Evolutionary conservation across 2,888 invertebrate species (phyloP), one percentile per base, ranked within the genome.

Genomic region (Acanthosepion pharaonis): DNA sequence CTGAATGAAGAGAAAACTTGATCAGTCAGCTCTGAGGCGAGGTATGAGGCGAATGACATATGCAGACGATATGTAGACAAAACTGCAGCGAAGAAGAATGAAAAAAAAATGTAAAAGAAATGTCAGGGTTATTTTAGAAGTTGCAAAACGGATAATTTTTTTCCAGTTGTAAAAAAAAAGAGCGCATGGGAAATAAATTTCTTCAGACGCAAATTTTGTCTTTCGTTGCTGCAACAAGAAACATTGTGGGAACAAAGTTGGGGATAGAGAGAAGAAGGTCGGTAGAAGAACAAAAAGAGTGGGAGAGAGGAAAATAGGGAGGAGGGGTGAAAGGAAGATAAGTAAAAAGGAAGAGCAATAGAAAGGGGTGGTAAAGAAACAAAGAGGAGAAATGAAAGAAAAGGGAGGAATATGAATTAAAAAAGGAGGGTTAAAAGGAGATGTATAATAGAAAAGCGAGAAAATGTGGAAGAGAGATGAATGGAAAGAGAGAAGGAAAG

Each of bases 21-120:
- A 78, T 33, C 78, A 78, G n/a, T 78, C 78, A 78, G 78, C 78
- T 78, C n/a, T 78, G n/a, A 15, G n/a, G 11, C 33, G 78, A n/a
- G 33, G n/a, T 78, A 11, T 78, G n/a, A 78, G 23, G 59, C 15
- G 78, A 78, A 78, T 18, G 78, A n/a, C 78, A 78, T 6, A n/a
- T 78, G 78, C 78, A 78, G 78, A n/a, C 78, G 78, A 78, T 33
- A n/a, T 78, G 78, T 78, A 78, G 78, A 78, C 78, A 78, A 78
- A 78, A 78, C 78, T n/a, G 64, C 25, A n/a, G n/a, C 33, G 78
- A 78, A 78, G 11, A 78, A 78, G 78, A 5, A 78, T 78, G 23
- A 23, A 55, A 55, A 20, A 55, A 55, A 15, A 23, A 33, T 5
- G n/a, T 78, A n/a, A 78, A 78, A 78, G 33, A 78, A 78, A 78